Evolutionary conservation across 2,797 vertebrate species (phyloP).

Genomic region (Hirundo rustica): DNA sequence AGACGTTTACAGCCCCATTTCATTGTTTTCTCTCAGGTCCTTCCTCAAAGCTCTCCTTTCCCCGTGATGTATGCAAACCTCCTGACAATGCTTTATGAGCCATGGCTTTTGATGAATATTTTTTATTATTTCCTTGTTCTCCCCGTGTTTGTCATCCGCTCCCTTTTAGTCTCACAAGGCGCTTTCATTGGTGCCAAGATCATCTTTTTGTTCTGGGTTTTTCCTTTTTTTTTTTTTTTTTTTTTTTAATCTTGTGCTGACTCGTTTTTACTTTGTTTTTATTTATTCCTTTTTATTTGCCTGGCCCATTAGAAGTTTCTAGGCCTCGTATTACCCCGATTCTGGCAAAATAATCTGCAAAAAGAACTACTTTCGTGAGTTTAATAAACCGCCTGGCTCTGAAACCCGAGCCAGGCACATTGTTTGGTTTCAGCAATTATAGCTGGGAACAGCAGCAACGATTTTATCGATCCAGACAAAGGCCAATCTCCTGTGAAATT

Average conservation of each 20-base stretch:
- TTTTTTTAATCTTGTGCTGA: not conserved
- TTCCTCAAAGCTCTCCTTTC: constrained; percentile 6
- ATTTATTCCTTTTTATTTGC: not conserved
- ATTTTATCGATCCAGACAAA: constrained; percentile 4
- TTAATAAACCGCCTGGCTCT: not conserved
- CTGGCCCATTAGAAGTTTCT: not conserved
- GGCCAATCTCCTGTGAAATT: not conserved
- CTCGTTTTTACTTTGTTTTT: not conserved
- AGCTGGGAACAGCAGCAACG: not conserved
- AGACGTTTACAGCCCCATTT: not conserved
- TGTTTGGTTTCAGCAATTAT: not conserved
- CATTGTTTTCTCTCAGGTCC: not conserved
- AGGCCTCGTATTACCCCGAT: not conserved
- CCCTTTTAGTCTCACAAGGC: not conserved
- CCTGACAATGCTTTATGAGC: not conserved
- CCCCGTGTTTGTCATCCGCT: not conserved
- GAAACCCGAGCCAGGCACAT: not conserved
- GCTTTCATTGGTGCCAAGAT: not conserved
- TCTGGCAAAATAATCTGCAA: not conserved
- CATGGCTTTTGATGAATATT: not conserved
- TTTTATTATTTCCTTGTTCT: constrained; percentile 41
- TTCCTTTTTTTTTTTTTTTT: not conserved
- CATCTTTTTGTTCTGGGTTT: not conserved
- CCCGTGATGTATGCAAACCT: not conserved
- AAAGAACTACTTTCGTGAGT: not conserved